Conservation (phyloP, 2,113 vertebrate species). For the Solenodon paradoxus region DNA sequence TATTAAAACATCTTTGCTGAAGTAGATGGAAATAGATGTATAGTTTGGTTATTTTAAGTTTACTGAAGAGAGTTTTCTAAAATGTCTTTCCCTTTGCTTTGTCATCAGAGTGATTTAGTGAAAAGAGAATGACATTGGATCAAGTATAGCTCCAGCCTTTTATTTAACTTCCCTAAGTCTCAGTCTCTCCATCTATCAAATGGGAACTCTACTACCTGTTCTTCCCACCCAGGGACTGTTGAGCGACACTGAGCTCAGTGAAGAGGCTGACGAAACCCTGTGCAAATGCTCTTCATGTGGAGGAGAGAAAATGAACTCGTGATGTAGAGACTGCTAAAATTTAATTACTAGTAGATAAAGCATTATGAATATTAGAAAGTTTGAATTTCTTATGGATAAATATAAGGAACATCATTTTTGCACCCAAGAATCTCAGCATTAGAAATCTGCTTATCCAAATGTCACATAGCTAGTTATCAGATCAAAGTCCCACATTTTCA, state of each 20-base stretch:
- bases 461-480: not conserved
- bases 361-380: not conserved
- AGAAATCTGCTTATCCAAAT: not conserved
- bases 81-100: not conserved
- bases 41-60: not conserved
- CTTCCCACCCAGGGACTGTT: not conserved
- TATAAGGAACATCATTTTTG: not conserved
- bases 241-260: not conserved
- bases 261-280: not conserved
- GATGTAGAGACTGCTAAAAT: not conserved
- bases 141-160: not conserved
- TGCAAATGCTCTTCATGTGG: not conserved
- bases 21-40: not conserved
- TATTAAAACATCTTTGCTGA: conserved; percentile 43
- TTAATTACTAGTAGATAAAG: not conserved
- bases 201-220: not conserved
- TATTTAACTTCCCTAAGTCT: not conserved
- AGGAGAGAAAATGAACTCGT: not conserved
- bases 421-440: not conserved
- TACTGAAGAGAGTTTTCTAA: not conserved
- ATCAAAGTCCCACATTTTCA: not conserved
- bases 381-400: not conserved
- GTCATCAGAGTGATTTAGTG: not conserved
- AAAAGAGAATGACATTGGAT: not conserved
- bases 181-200: not conserved